Conservation (phyloP, 2,113 vertebrate genomes). For the Dipodomys ordii region DNA sequence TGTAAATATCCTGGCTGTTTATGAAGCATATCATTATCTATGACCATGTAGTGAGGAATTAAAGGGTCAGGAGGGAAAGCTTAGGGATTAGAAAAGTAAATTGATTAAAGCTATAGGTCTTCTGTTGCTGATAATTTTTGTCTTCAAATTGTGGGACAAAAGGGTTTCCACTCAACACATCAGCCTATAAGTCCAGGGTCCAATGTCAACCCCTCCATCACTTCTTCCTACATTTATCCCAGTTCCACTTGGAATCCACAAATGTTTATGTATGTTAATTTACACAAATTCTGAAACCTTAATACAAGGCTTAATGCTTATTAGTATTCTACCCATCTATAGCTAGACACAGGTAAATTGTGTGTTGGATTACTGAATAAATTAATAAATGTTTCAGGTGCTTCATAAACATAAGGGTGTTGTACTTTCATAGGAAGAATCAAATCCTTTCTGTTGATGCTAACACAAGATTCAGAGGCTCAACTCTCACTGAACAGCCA, state of each 20-base stretch:
- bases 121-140: background rate
- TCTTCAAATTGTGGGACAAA: no score
- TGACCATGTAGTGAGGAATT: background rate
- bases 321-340: no score
- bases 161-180: no score
- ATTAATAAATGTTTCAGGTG: no score
- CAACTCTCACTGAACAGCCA: background rate
- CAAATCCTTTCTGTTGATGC: background rate
- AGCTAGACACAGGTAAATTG: no score
- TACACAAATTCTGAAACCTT: background rate
- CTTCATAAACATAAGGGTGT: no score
- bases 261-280: background rate
- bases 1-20: background rate
- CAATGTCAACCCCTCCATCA: no score
- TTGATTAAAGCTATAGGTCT: background rate
- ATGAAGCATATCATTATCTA: background rate
- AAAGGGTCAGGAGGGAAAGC: background rate
- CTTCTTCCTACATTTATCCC: no score
- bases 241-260: background rate
- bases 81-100: background rate
- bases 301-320: no score
- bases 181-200: no score
- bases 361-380: no score
- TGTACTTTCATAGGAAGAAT: background rate
- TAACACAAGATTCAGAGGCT: background rate